Conservation (phyloP, 2,797 vertebrate genomes). For the Leptodactylus fallax region DNA sequence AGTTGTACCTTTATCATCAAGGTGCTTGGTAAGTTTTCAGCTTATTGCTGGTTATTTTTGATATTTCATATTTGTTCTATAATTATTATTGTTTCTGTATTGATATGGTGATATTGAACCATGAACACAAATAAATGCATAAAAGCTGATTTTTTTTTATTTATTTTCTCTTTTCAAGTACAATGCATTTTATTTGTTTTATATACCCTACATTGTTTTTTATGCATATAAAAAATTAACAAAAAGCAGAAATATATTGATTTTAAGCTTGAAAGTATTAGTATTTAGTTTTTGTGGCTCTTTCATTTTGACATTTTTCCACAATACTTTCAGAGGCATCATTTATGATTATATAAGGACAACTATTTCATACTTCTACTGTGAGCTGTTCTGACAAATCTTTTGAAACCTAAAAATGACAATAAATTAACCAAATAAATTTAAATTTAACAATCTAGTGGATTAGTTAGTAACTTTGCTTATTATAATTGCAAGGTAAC, state of each 20-base stretch:
- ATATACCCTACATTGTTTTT: too few species aligned
- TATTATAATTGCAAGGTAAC: conserved; percentile 1
- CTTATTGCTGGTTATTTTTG: not conserved
- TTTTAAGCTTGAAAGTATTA: not conserved
- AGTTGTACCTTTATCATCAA: conserved; percentile 91
- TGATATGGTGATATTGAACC: not conserved
- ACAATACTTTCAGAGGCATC: not conserved
- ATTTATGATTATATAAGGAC: not conserved
- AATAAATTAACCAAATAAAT: not conserved
- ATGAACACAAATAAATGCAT: not conserved
- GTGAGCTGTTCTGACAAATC: not conserved
- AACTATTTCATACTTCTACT: not conserved
- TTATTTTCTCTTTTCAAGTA: not conserved
- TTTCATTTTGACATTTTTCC: not conserved
- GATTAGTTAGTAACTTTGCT: not conserved
- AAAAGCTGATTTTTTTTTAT: not conserved
- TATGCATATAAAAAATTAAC: not conserved
- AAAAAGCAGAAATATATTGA: not conserved
- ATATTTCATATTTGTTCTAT: not conserved
- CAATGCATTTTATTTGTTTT: too few species aligned
- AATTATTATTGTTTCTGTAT: not conserved
- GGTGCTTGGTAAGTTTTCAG: conserved; percentile 87
- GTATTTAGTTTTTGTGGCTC: not conserved
- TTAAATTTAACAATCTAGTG: not conserved
- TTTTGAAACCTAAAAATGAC: not conserved